Conservation (phyloP, 2,113 vertebrate genomes). For the Nannospalax galili region DNA sequence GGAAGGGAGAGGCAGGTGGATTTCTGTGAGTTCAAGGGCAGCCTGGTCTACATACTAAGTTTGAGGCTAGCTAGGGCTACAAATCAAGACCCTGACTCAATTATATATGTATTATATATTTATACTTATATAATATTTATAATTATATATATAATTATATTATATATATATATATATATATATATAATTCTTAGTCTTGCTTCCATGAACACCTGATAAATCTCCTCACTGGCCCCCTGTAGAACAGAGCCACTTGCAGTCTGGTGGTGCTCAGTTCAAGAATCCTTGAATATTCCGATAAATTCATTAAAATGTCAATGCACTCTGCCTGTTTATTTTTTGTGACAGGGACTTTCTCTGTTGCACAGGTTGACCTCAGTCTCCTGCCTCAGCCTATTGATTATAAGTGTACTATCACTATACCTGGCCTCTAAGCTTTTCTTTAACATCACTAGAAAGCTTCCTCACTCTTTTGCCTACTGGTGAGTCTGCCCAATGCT, state of each 20-base stretch:
- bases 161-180: too few species aligned
- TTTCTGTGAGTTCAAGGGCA: too few species aligned
- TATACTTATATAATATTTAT: too few species aligned
- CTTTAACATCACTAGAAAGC: background rate
- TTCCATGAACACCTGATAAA: background rate
- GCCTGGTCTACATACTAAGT: too few species aligned
- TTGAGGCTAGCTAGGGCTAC: too few species aligned
- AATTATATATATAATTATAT: too few species aligned
- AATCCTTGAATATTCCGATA: background rate
- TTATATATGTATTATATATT: too few species aligned
- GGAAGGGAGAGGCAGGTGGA: too few species aligned
- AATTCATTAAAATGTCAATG: background rate
- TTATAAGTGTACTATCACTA: background rate
- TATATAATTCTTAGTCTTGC: too few species aligned
- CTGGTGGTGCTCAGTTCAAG: background rate
- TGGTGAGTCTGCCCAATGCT: background rate
- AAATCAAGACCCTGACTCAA: too few species aligned
- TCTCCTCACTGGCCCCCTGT: too few species aligned
- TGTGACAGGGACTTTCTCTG: background rate
- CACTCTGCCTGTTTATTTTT: background rate
- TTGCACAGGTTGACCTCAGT: background rate
- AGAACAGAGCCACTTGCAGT: background rate
- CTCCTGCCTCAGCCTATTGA: background rate
- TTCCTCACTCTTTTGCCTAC: background rate
- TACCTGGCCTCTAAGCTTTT: background rate